Base-by-base conservation (phyloP, 92 coral and sea anemone species). In the Bergia sp. region DNA sequence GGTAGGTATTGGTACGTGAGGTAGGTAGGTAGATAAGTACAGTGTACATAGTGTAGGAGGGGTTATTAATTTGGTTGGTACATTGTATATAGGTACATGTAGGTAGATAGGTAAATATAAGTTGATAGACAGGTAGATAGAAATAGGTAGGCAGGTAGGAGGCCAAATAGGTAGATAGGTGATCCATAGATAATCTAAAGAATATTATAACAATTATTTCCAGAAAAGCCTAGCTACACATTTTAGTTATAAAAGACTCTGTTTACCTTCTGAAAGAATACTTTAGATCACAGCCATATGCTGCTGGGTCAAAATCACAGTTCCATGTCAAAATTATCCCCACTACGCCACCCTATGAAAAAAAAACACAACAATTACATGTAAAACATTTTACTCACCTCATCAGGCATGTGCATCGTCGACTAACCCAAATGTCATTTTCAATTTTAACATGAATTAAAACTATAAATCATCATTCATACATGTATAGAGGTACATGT, bases 281-380 rank as follows among this genome's bases (percentile, higher is more conserved):
- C 89, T 90, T 85, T 3, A 94, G 97, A 64, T 76, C 86, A 49
- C 97, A 94, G 18, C 91, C 89, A n/a, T 76, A 72, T 8, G 90
- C 88, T 39, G 82, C 15, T 3, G 91, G 81, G 84, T 94, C 95
- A 89, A 94, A 94, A 88, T 94, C 89, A 74, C 97, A 94, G 73
- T 92, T 58, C 97, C 97, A 94, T 7, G 88, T 61, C 69, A 94
- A 89, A 55, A 88, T 90, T 8, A 94, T 85, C 80, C 88, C 93
- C 53, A 94, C 88, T 15, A 94, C 94, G 45, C 97, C 97, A 39
- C 97, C 97, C 96, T 94, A 43, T 3, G 82, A 74, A 81, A 23
- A 40, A 15, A 44, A 90, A 0, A 76, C 29, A 40, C 75, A 77
- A 39, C 39, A 23, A 9, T 79, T 42, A 29, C 29, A 29, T 29